A percentile compares a stretch with the other conserved stretches of the same genome.
phyloP scores from a whole-genome alignment of 1,140 invertebrate species.

The Atta texana region DNA sequence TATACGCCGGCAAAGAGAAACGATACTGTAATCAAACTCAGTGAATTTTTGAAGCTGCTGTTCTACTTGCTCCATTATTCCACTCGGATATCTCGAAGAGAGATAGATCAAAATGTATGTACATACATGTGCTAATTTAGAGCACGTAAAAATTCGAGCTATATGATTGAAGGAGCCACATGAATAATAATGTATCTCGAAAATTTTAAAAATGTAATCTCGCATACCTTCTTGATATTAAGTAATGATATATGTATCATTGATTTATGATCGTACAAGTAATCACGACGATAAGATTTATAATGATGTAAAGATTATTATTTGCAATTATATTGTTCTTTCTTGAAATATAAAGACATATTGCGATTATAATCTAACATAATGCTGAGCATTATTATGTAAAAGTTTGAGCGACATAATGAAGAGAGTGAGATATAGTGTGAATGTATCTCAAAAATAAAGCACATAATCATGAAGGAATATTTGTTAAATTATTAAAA shows the following conservation, averaged over 20 bases:
- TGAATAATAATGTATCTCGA: background rate
- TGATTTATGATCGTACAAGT: background rate
- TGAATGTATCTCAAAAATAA: background rate
- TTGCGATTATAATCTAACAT: background rate
- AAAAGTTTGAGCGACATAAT: background rate
- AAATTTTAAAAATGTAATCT: background rate
- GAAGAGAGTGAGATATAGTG: background rate
- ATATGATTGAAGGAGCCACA: background rate
- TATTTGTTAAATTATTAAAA: background rate
- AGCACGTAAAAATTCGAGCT: background rate
- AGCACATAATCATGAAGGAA: background rate
- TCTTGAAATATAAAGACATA: background rate
- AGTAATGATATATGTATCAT: background rate
- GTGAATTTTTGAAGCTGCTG: slow-evolving; percentile 17
- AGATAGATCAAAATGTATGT: background rate
- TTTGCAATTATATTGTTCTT: background rate
- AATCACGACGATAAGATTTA: background rate
- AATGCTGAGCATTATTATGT: background rate
- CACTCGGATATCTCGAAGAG: background rate
- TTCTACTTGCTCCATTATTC: slow-evolving; percentile 1
- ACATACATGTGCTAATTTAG: background rate
- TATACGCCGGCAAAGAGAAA: background rate
- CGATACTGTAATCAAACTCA: slow-evolving; percentile 28
- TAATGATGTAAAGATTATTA: background rate
- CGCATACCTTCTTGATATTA: background rate